A percentile compares a stretch with the other conserved stretches of the same genome.
phyloP scores from a whole-genome alignment of 2,797 vertebrate species.

The Sebastes oblongus region DNA sequence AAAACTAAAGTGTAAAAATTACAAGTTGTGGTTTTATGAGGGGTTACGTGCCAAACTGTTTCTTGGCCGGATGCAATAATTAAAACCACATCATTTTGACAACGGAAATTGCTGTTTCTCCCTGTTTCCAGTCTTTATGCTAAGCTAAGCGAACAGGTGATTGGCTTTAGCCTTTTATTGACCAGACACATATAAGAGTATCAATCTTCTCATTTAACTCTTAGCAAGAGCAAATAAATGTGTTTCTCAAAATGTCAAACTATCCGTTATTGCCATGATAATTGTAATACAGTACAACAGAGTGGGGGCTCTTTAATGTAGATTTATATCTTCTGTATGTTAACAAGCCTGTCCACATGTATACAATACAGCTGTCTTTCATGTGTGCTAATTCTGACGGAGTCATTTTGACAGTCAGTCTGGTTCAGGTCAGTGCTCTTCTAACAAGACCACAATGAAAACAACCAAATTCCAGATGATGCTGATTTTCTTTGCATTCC shows the following conservation, averaged over 20 bases:
- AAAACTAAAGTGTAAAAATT: not conserved
- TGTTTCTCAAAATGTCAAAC: not conserved
- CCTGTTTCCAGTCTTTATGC: not conserved
- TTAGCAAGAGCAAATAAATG: not conserved
- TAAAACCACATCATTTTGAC: not conserved
- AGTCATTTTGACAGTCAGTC: not conserved
- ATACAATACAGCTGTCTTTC: constrained; percentile 19
- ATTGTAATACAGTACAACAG: not conserved
- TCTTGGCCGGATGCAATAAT: not conserved
- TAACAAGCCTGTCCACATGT: constrained; percentile 17
- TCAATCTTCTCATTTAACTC: not conserved
- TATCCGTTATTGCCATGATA: not conserved
- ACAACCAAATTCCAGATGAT: constrained; percentile 16
- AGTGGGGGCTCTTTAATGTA: not conserved
- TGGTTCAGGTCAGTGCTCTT: constrained; percentile 30
- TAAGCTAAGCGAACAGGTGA: not conserved
- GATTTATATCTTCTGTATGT: constrained; percentile 1
- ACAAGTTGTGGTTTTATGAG: not conserved
- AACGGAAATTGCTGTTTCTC: not conserved
- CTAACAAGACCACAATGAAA: constrained; percentile 6
- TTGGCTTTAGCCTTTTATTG: not conserved
- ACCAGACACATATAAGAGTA: not conserved
- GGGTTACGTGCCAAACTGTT: not conserved
- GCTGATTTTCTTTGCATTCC: constrained; percentile 29
- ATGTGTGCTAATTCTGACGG: constrained; percentile 21